Conservation (phyloP, 2,797 vertebrate species). For the Semaprochilodus insignis region DNA sequence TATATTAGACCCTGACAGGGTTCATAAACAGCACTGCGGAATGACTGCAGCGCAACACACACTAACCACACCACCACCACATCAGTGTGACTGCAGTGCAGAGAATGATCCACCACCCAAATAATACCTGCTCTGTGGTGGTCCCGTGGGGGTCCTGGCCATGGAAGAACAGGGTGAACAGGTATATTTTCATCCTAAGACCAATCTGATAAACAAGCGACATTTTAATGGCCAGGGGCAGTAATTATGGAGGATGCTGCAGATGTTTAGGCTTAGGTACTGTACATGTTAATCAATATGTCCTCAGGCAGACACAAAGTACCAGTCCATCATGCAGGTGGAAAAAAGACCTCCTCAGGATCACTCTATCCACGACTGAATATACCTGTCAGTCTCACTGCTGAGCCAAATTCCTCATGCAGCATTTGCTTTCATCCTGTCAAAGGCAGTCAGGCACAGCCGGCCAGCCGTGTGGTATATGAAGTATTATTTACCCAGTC, state of each 20-base stretch:
- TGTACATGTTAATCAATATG: not conserved
- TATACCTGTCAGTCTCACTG: conserved; percentile 7
- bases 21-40: not conserved
- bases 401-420: conserved; percentile 4
- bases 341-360: not conserved
- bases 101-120: no score
- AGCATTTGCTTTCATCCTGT: not conserved
- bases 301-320: not conserved
- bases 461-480: conserved; percentile 1
- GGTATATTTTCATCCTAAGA: no score
- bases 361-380: not conserved
- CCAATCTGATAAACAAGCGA: no score
- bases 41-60: not conserved
- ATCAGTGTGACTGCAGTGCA: no score
- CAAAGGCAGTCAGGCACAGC: not conserved
- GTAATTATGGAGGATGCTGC: not conserved
- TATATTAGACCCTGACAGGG: not conserved
- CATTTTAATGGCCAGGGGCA: no score
- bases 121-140: no score
- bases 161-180: no score
- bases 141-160: no score
- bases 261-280: not conserved
- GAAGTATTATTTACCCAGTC: conserved; percentile 10
- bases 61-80: no score
- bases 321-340: not conserved